Evolutionary conservation across 92 coral and sea anemone genomes (phyloP).

Genomic region (Porites lobata): DNA sequence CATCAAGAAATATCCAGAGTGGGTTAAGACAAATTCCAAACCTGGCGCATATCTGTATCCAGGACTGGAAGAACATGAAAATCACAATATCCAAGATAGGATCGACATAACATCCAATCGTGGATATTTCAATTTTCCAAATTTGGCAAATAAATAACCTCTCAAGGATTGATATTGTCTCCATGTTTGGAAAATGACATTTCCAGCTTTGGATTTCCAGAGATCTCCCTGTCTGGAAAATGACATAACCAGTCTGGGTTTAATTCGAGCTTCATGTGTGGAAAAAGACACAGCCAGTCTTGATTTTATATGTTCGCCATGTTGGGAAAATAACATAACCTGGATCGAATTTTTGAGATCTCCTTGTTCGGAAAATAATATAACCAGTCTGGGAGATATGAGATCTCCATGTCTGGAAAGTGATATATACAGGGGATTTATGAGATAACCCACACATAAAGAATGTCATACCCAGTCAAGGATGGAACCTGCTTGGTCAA

Average conservation of each 20-base stretch:
- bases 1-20: slow-evolving; percentile 3
- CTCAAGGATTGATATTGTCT: not conserved
- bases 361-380: not conserved
- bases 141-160: not conserved
- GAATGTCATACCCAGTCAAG: not conserved
- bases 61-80: slow-evolving; percentile 6
- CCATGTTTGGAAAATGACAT: not conserved
- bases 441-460: not conserved
- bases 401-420: slow-evolving; percentile 10
- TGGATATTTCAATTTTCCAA: slow-evolving; percentile 7
- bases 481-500: not conserved
- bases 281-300: not conserved
- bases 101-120: not conserved
- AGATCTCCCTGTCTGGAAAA: not conserved
- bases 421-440: not conserved
- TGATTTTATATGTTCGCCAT: not conserved
- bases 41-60: slow-evolving; percentile 5
- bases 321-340: not conserved
- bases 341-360: not conserved
- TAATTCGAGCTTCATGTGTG: not conserved
- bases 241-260: not conserved
- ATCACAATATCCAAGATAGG: not conserved
- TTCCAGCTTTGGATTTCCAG: not conserved
- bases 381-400: not conserved
- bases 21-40: slow-evolving; percentile 24